Conservation (phyloP, 1,140 invertebrate species). For the Zaprionus tsacasi region DNA sequence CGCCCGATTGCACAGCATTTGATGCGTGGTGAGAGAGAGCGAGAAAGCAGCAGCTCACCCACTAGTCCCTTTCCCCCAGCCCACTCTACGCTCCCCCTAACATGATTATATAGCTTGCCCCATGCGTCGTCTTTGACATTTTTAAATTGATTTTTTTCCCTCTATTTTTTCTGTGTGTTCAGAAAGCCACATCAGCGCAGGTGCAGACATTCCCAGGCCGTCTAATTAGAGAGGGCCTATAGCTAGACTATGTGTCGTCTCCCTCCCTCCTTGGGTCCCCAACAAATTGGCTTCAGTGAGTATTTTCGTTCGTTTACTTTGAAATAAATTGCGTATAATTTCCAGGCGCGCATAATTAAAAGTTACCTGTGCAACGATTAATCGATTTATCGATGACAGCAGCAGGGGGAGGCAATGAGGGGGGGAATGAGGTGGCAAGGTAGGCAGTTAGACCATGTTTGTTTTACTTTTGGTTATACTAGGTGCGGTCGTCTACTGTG, state of each 20-base stretch:
- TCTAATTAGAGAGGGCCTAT: conserved; percentile 53
- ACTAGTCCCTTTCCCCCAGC: background rate
- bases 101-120: background rate
- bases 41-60: conserved; percentile 1
- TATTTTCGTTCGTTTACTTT: conserved; percentile 58
- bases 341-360: conserved; percentile 66
- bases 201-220: conserved; percentile 67
- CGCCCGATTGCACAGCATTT: conserved; percentile 55
- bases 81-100: too few species aligned
- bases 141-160: conserved; percentile 72
- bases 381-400: conserved; percentile 57
- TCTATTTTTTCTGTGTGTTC: conserved; percentile 52
- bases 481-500: conserved; percentile 46
- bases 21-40: conserved; percentile 5
- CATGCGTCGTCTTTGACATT: conserved; percentile 62
- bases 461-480: conserved; percentile 21
- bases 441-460: background rate
- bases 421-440: background rate
- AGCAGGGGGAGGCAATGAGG: background rate
- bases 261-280: background rate
- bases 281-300: conserved; percentile 63
- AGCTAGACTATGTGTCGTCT: background rate
- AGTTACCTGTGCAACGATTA: conserved; percentile 39
- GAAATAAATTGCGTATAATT: conserved; percentile 67
- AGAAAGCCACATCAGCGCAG: conserved; percentile 74